phyloP scores from a whole-genome alignment of 2,888 invertebrate species.

The Calliopum simillimum region DNA sequence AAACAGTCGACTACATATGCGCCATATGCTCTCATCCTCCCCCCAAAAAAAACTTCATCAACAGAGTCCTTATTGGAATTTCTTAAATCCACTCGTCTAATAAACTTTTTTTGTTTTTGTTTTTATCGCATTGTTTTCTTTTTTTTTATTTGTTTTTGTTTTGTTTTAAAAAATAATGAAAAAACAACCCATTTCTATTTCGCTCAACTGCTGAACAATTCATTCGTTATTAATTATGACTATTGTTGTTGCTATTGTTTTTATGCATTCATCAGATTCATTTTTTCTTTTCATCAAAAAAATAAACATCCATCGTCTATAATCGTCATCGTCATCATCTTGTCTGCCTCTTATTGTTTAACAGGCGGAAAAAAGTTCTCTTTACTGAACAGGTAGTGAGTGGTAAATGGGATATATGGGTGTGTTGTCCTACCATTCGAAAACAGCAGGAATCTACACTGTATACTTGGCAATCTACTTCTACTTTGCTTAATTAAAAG shows the following conservation, averaged over 20 bases:
- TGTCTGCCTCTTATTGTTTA: slow-evolving; percentile 29
- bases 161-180: background rate
- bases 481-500: slow-evolving; percentile 35
- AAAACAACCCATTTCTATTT: slow-evolving; percentile 39
- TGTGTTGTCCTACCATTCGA: background rate
- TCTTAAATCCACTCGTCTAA: too few species aligned
- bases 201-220: slow-evolving; percentile 51
- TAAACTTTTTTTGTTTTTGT: background rate
- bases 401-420: background rate
- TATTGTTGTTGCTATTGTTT: slow-evolving; percentile 47
- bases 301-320: slow-evolving; percentile 39
- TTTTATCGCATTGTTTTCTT: background rate
- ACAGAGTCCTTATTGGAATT: too few species aligned
- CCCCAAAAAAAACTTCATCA: too few species aligned
- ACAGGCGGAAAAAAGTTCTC: slow-evolving; percentile 32
- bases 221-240: slow-evolving; percentile 63
- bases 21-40: too few species aligned
- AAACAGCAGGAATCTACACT: too few species aligned
- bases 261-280: slow-evolving; percentile 17
- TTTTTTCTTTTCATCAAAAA: slow-evolving; percentile 44
- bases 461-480: too few species aligned
- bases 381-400: background rate
- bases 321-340: slow-evolving; percentile 27
- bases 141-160: background rate
- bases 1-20: too few species aligned